A percentile compares a stretch with the other conserved stretches of the same genome.
Evolutionary conservation across 2,888 invertebrate species (phyloP).

Genomic region (Amaurobius ferox): DNA sequence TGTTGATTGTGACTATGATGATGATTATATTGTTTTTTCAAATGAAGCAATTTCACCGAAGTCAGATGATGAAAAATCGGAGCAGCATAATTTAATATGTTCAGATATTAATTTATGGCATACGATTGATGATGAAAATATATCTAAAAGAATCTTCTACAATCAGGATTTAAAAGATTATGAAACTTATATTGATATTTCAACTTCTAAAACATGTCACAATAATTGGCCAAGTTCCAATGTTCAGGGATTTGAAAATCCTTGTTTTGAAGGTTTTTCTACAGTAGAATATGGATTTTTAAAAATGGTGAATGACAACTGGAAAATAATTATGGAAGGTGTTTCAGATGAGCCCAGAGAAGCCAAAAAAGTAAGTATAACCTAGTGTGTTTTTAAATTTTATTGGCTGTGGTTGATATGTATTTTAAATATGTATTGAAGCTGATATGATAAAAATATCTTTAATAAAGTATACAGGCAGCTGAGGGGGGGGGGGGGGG

Average conservation of each 20-base stretch:
- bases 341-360: background rate
- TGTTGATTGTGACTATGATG: background rate
- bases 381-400: no score
- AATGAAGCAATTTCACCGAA: background rate
- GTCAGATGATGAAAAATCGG: no score
- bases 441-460: no score
- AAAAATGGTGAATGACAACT: background rate
- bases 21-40: background rate
- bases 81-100: background rate
- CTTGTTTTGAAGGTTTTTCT: constrained; percentile 1
- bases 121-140: background rate
- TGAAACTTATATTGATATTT: no score
- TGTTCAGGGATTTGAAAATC: background rate
- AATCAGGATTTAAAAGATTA: background rate
- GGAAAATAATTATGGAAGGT: background rate
- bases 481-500: no score
- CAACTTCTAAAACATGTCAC: background rate
- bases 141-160: background rate
- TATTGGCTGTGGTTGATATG: no score
- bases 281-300: background rate
- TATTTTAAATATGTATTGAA: no score
- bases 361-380: constrained; percentile 2
- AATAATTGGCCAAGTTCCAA: background rate
- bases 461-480: no score
- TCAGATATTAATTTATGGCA: background rate